Evolutionary conservation across 2,888 invertebrate species (phyloP).

Genomic region (Drosophila anomelani): DNA sequence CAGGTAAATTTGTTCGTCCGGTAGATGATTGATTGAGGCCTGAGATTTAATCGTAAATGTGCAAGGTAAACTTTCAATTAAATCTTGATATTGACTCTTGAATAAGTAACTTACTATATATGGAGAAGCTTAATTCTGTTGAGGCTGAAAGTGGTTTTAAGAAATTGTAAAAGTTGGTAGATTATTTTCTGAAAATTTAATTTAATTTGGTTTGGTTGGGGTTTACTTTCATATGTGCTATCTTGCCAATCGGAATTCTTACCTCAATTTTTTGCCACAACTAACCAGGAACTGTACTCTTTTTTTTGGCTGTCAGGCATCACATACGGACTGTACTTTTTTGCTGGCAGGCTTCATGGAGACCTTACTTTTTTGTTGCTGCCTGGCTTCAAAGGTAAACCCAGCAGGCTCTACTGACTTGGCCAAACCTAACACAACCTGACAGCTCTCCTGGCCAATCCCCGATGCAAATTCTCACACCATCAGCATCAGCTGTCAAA

Average conservation of each 20-base stretch:
- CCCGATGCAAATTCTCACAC: slow-evolving; percentile 23
- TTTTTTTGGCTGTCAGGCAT: slow-evolving; percentile 2
- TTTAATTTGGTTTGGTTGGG: too few relatives aligned
- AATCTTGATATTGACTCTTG: not conserved
- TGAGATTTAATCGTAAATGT: slow-evolving; percentile 16
- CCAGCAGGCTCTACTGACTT: slow-evolving; percentile 5
- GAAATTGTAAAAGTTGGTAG: not conserved
- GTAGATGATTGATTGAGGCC: slow-evolving; percentile 18
- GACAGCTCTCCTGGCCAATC: slow-evolving; percentile 21
- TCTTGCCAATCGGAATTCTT: not conserved
- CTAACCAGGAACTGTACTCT: slow-evolving; percentile 4
- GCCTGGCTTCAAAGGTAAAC: slow-evolving; percentile 10
- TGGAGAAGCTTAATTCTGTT: not conserved
- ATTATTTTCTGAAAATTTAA: not conserved
- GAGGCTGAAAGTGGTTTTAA: not conserved
- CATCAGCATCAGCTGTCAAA: slow-evolving; percentile 38
- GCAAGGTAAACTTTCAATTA: slow-evolving; percentile 3
- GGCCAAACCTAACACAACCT: slow-evolving; percentile 14
- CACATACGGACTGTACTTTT: slow-evolving; percentile 5
- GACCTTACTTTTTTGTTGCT: slow-evolving; percentile 6
- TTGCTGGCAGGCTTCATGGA: not conserved
- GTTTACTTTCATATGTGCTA: not conserved
- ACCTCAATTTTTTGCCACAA: not conserved
- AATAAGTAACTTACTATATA: not conserved
- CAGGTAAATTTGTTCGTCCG: slow-evolving; percentile 14